A percentile compares a stretch with the other conserved stretches of the same genome.
Evolutionary conservation across 2,888 invertebrate species (phyloP).

Genomic region (Lasioglossum malachurum): DNA sequence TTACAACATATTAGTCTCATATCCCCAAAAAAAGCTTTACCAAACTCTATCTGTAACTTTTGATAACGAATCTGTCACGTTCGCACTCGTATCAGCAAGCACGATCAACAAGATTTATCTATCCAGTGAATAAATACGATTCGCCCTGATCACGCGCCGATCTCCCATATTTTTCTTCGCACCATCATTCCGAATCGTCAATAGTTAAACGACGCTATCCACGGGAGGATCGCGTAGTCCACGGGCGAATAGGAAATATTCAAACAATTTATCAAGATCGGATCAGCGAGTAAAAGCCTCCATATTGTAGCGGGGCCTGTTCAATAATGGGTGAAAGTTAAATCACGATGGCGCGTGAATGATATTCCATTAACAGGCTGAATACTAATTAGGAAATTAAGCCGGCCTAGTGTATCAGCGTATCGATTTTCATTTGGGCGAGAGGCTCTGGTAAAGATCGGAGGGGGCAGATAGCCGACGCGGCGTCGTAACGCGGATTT

Average conservation of each 20-base stretch:
- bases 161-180: background rate
- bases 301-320: background rate
- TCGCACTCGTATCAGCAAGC: background rate
- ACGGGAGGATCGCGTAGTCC: background rate
- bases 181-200: background rate
- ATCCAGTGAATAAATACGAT: background rate
- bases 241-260: background rate
- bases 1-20: no score
- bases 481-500: constrained; percentile 4
- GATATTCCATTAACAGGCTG: constrained; percentile 41
- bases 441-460: constrained; percentile 13
- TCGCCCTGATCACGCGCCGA: background rate
- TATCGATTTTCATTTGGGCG: background rate
- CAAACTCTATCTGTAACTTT: background rate
- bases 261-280: constrained; percentile 4
- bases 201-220: background rate
- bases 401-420: background rate
- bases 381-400: constrained; percentile 37
- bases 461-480: background rate
- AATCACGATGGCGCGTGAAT: constrained; percentile 13
- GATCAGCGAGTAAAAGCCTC: background rate
- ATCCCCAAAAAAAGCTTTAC: background rate
- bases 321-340: background rate
- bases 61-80: background rate
- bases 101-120: background rate